These are phyloP conservation scores for Gambelia wislizenii DNA, from an alignment of 2,797 vertebrate genomes.

Conservation along the genomic window DNA sequence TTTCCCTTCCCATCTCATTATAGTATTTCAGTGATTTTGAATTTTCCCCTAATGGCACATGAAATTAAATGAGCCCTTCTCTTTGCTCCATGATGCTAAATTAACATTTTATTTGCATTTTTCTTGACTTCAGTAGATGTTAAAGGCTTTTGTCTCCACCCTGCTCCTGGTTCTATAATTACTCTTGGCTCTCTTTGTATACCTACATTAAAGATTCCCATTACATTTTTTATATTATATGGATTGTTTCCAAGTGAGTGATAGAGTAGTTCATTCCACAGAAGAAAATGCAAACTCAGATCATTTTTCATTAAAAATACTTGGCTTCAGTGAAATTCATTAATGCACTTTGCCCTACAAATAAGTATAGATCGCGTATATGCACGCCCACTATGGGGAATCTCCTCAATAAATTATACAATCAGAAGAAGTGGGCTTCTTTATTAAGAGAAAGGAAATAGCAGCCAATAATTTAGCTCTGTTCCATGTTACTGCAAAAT, in stretches of 20 bases:
- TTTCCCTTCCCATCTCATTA: not conserved
- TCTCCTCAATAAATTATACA: not conserved
- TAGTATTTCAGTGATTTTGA: constrained; percentile 28
- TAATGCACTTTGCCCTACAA: constrained; percentile 35
- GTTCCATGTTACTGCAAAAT: not conserved
- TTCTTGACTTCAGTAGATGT: constrained; percentile 36
- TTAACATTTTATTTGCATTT: constrained; percentile 37
- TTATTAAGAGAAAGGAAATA: not conserved
- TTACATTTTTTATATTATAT: constrained; percentile 19
- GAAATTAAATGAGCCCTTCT: constrained; percentile 40
- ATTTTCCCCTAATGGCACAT: constrained; percentile 41
- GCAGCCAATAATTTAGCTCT: not conserved
- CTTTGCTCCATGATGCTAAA: constrained; percentile 28
- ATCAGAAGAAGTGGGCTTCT: constrained; percentile 1
- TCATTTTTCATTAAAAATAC: constrained; percentile 30
- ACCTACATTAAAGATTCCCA: constrained; percentile 41
- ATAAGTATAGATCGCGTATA: not conserved
- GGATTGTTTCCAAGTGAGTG: constrained; percentile 14
- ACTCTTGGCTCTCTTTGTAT: constrained; percentile 23
- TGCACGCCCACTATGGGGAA: not conserved
- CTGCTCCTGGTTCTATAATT: constrained; percentile 24
- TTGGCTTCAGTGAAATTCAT: constrained; percentile 22
- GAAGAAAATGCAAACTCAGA: not conserved
- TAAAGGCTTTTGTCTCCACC: constrained; percentile 4
- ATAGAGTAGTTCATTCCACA: not conserved